These are phyloP conservation scores for Diorhabda carinulata DNA, from an alignment of 1,140 invertebrate genomes.

Conservation along the genomic window DNA sequence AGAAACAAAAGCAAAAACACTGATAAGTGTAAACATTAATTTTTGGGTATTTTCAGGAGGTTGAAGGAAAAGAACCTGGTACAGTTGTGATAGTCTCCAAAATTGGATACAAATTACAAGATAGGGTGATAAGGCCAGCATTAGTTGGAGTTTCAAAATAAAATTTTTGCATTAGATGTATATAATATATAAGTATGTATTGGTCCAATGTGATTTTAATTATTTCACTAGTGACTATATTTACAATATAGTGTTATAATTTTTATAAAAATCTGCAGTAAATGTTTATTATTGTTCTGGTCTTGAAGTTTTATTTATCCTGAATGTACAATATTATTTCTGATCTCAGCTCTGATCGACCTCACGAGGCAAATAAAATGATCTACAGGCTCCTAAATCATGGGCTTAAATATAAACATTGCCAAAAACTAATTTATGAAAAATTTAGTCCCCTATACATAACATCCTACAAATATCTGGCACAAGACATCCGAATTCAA, in stretches of 20 bases:
- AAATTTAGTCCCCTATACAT: too few species aligned
- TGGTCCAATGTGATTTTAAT: conserved; percentile 18
- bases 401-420: too few species aligned
- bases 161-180: background rate
- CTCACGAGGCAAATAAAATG: too few species aligned
- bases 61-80: conserved; percentile 74
- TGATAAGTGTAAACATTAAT: conserved; percentile 17
- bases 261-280: conserved; percentile 12
- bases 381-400: too few species aligned
- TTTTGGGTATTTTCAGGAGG: conserved; percentile 57
- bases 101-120: conserved; percentile 91
- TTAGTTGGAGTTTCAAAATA: conserved; percentile 89
- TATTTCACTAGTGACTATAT: conserved; percentile 13
- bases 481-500: too few species aligned
- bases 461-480: too few species aligned
- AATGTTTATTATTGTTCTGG: conserved; percentile 13
- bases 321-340: too few species aligned
- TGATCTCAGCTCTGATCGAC: too few species aligned
- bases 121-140: conserved; percentile 91
- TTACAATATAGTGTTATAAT: conserved; percentile 1
- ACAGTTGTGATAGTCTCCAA: conserved; percentile 91
- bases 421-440: too few species aligned
- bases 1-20: background rate
- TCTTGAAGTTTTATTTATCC: conserved; percentile 1
- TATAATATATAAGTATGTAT: conserved; percentile 12